Evolutionary conservation across 2,113 vertebrate genomes (phyloP).

Genomic region (Prietella phreatophila): DNA sequence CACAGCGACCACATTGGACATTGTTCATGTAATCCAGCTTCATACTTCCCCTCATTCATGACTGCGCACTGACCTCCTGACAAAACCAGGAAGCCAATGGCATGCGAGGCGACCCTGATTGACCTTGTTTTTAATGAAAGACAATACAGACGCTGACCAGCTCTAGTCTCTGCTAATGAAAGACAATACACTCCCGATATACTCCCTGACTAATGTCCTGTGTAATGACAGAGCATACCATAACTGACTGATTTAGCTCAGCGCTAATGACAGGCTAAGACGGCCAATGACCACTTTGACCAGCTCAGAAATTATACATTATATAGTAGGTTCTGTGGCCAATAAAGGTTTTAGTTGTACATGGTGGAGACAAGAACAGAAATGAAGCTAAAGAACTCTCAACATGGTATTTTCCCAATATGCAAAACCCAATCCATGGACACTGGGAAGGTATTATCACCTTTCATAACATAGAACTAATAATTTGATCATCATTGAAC

Average conservation of each 20-base stretch:
- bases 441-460: not conserved
- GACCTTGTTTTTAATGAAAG: slow-evolving; percentile 42
- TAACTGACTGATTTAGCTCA: slow-evolving; percentile 29
- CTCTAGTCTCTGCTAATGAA: slow-evolving; percentile 24
- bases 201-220: slow-evolving; percentile 5
- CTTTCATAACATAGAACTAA: not conserved
- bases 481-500: not conserved
- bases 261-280: slow-evolving; percentile 27
- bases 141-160: slow-evolving; percentile 42
- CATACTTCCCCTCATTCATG: slow-evolving; percentile 4
- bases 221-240: slow-evolving; percentile 33
- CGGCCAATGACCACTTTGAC: slow-evolving; percentile 9
- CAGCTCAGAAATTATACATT: slow-evolving; percentile 30
- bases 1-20: not conserved
- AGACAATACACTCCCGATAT: slow-evolving; percentile 27
- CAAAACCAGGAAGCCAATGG: slow-evolving; percentile 41
- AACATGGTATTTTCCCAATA: not conserved
- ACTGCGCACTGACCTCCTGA: slow-evolving; percentile 20
- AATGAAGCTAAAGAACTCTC: not conserved
- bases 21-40: not conserved
- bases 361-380: not conserved
- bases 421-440: not conserved
- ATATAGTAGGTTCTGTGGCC: not conserved
- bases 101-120: slow-evolving; percentile 12
- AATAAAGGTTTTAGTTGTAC: not conserved